phyloP scores from a whole-genome alignment of 2,113 vertebrate genomes.

The Scopus umbretta region DNA sequence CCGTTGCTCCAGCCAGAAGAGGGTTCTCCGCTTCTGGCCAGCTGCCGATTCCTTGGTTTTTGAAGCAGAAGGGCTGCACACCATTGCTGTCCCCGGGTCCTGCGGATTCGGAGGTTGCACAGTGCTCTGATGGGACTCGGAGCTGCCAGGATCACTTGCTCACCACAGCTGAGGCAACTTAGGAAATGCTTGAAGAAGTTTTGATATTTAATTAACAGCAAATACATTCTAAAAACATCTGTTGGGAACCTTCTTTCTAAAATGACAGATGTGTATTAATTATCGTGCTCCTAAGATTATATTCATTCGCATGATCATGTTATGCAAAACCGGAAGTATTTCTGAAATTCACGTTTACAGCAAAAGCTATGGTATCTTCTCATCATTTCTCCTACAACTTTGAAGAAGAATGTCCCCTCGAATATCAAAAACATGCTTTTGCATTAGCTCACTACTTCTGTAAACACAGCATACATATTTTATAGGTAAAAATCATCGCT shows the following conservation, averaged over 20 bases:
- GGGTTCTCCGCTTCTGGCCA: neutral
- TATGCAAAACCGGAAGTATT: neutral
- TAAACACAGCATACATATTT: neutral
- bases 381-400: neutral
- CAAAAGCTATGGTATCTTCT: neutral
- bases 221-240: neutral
- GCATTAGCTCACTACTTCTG: neutral
- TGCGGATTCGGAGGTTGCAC: neutral
- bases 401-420: neutral
- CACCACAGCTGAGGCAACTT: neutral
- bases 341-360: neutral
- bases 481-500: neutral
- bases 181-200: neutral
- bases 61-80: neutral
- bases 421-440: neutral
- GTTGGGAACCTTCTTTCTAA: neutral
- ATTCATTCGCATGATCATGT: neutral
- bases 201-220: neutral
- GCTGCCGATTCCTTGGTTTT: neutral
- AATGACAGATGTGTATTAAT: neutral
- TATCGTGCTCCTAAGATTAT: neutral
- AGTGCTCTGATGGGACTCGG: accelerated
- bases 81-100: neutral
- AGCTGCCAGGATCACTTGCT: neutral
- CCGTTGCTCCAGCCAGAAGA: neutral